These are phyloP conservation scores for Phycodurus eques DNA, from an alignment of 2,113 vertebrate species.

Conservation along the genomic window DNA sequence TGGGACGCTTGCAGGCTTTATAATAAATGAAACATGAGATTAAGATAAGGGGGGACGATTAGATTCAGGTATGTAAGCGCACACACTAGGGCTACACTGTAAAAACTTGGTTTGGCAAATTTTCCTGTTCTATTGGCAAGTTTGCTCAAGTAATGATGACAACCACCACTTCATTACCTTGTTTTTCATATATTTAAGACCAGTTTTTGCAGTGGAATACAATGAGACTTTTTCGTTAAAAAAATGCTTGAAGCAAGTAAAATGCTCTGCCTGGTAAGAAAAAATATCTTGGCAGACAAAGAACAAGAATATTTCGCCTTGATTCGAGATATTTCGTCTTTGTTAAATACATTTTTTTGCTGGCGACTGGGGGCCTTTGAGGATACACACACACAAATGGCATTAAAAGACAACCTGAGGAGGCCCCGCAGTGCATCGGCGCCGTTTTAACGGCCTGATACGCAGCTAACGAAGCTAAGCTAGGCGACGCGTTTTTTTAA, in stretches of 20 bases:
- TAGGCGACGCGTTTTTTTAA: background rate
- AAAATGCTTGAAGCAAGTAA: too few species aligned
- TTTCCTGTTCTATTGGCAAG: too few species aligned
- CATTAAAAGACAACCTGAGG: conserved; percentile 45
- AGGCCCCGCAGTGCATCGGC: background rate
- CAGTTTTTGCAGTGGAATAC: too few species aligned
- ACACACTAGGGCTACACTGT: background rate
- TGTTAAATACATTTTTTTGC: background rate
- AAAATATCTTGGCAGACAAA: too few species aligned
- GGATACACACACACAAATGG: conserved; percentile 3
- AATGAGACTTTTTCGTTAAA: too few species aligned
- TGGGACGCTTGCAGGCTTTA: background rate
- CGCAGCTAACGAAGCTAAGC: conserved; percentile 8
- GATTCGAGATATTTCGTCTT: background rate
- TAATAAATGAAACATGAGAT: conserved; percentile 9
- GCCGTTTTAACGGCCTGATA: background rate
- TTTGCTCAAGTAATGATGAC: too few species aligned
- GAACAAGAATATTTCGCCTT: background rate
- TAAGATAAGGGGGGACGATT: background rate
- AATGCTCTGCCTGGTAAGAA: too few species aligned
- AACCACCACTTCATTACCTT: too few species aligned
- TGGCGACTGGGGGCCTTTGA: conserved; percentile 6
- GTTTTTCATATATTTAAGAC: too few species aligned
- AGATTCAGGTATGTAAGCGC: background rate
- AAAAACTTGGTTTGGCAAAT: background rate